A percentile compares a stretch with the other conserved stretches of the same genome.
Evolutionary conservation across 2,888 invertebrate genomes (phyloP).

Genomic region (Yponomeuta plumbellus): DNA sequence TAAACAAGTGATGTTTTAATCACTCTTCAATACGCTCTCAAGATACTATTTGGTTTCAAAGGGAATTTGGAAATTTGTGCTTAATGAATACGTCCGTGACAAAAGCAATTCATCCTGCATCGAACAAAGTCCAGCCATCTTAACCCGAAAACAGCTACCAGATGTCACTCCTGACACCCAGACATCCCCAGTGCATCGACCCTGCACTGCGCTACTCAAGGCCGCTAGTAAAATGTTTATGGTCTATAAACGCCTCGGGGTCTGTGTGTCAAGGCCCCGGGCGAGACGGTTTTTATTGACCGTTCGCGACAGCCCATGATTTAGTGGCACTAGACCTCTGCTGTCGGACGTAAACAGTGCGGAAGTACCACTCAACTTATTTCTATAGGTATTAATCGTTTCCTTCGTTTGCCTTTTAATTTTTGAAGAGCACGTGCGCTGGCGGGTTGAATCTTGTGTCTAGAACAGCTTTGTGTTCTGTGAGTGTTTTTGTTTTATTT

Average conservation of each 20-base stretch:
- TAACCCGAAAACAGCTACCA: neutral
- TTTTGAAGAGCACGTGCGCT: conserved; percentile 13
- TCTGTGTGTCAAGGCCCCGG: conserved; percentile 66
- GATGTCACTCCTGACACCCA: neutral
- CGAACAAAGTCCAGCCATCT: neutral
- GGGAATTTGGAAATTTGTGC: too few relatives aligned
- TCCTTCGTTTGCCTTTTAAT: too few relatives aligned
- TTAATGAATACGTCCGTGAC: too few relatives aligned
- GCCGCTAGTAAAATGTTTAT: conserved; percentile 77
- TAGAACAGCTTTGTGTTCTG: neutral
- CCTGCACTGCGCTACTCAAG: conserved; percentile 72
- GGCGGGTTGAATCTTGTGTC: conserved; percentile 10
- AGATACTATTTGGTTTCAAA: too few relatives aligned
- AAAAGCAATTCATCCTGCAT: neutral
- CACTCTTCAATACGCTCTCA: too few relatives aligned
- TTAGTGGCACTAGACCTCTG: conserved; percentile 16
- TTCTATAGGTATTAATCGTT: neutral
- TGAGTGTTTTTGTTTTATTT: neutral
- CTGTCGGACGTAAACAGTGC: neutral
- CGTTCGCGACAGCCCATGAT: conserved; percentile 45
- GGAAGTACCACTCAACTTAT: neutral
- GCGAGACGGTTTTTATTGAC: conserved; percentile 64
- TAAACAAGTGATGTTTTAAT: too few relatives aligned
- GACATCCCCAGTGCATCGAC: conserved; percentile 58
- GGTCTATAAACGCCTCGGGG: conserved; percentile 73